Conservation (phyloP, 2,113 vertebrate genomes). For the Podarcis muralis region DNA sequence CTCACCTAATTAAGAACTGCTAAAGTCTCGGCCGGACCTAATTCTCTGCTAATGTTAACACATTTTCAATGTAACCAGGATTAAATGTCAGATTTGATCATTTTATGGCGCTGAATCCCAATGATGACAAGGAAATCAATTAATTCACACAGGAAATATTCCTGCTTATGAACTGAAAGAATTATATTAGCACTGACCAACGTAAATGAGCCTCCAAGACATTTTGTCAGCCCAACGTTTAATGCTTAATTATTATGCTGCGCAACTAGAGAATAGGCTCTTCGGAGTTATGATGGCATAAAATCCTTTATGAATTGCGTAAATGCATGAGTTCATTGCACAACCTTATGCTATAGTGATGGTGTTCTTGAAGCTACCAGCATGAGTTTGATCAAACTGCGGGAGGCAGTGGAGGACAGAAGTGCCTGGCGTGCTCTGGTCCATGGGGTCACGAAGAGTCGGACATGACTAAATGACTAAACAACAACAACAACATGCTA, state of each 20-base stretch:
- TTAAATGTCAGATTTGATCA: constrained; percentile 45
- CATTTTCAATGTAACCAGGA: constrained; percentile 40
- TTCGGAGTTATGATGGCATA: constrained; percentile 41
- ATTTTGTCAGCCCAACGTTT: constrained; percentile 51
- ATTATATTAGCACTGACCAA: constrained; percentile 34
- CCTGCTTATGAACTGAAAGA: constrained; percentile 16
- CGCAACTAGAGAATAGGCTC: constrained; percentile 28
- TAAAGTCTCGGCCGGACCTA: background rate
- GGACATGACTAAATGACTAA: too few relatives aligned
- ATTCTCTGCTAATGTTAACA: constrained; percentile 17
- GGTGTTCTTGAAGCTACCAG: too few relatives aligned
- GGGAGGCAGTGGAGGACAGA: too few relatives aligned
- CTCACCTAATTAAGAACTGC: constrained; percentile 18
- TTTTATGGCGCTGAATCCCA: constrained; percentile 28
- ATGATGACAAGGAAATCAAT: constrained; percentile 47
- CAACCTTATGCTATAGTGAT: constrained; percentile 39
- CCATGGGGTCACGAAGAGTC: too few relatives aligned
- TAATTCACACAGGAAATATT: constrained; percentile 58
- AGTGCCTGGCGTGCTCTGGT: too few relatives aligned
- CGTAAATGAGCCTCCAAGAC: constrained; percentile 23
- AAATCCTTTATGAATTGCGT: constrained; percentile 50
- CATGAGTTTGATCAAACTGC: too few relatives aligned
- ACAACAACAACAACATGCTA: too few relatives aligned
- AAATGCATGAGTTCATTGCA: constrained; percentile 41
- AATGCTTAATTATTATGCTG: constrained; percentile 39